Conservation (phyloP, 2,888 invertebrate genomes). For the Perizoma affinitatum region DNA sequence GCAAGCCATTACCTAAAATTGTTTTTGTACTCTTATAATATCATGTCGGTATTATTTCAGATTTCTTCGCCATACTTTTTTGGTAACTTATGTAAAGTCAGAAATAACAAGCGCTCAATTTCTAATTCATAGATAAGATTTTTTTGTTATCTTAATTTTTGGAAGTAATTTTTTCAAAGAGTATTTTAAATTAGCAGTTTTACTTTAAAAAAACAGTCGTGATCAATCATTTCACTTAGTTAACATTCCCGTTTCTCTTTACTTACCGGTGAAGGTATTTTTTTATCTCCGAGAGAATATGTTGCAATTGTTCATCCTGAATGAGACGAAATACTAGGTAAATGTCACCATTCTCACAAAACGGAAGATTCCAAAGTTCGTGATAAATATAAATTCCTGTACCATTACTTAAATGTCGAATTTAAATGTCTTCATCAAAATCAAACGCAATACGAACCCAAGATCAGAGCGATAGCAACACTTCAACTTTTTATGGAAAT, state of each 20-base stretch:
- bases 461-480: conserved; percentile 65
- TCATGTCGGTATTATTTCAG: conserved; percentile 15
- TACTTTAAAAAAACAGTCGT: too few species aligned
- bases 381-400: background rate
- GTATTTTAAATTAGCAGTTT: background rate
- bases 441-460: conserved; percentile 53
- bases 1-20: conserved; percentile 54
- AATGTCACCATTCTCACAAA: too few species aligned
- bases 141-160: background rate
- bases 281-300: too few species aligned
- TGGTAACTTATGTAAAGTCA: background rate
- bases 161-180: background rate
- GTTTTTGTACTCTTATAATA: conserved; percentile 41
- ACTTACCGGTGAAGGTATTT: too few species aligned
- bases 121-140: background rate
- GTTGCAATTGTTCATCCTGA: too few species aligned
- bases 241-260: too few species aligned
- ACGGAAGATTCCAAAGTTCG: too few species aligned
- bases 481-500: conserved; percentile 61
- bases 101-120: conserved; percentile 7
- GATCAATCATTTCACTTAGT: too few species aligned
- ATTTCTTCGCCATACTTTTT: background rate
- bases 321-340: too few species aligned
- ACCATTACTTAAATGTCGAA: conserved; percentile 47
- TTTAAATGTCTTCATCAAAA: conserved; percentile 59